These are phyloP conservation scores for Caenorhabditis sulstoni DNA, from an alignment of 2,888 invertebrate genomes.

Conservation along the genomic window DNA sequence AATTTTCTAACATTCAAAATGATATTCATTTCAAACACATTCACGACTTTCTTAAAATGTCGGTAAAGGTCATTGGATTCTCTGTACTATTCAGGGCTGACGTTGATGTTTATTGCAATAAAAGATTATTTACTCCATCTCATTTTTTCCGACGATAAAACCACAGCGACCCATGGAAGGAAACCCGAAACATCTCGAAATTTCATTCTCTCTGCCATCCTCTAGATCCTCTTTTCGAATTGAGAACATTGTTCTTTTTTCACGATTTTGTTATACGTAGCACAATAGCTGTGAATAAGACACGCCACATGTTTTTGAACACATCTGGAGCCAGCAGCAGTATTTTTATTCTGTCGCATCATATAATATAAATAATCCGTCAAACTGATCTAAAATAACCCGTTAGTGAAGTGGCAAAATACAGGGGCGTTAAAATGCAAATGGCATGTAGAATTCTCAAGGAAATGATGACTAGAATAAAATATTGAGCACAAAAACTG, in stretches of 20 bases:
- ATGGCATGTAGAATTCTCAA: slow-evolving; percentile 25
- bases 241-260: too few species aligned
- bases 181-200: too few species aligned
- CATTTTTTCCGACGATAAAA: too few species aligned
- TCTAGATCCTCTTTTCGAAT: too few species aligned
- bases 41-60: slow-evolving; percentile 34
- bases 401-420: slow-evolving; percentile 25
- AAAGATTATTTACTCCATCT: slow-evolving; percentile 21
- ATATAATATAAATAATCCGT: neutral
- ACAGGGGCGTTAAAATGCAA: slow-evolving; percentile 29
- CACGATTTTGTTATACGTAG: too few species aligned
- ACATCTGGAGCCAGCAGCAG: too few species aligned
- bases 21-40: slow-evolving; percentile 59
- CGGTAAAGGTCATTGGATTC: slow-evolving; percentile 31
- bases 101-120: slow-evolving; percentile 36
- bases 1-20: slow-evolving; percentile 57
- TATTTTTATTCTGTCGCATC: too few species aligned
- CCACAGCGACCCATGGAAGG: too few species aligned
- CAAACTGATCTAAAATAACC: slow-evolving; percentile 30
- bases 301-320: too few species aligned
- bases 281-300: too few species aligned
- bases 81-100: slow-evolving; percentile 32
- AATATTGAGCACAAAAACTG: slow-evolving; percentile 5
- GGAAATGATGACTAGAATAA: slow-evolving; percentile 14
- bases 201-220: too few species aligned